Evolutionary conservation across 30 jellyfish, hydroid and myxozoan species (phyloP).

Genomic region (Catostylus mosaicus): DNA sequence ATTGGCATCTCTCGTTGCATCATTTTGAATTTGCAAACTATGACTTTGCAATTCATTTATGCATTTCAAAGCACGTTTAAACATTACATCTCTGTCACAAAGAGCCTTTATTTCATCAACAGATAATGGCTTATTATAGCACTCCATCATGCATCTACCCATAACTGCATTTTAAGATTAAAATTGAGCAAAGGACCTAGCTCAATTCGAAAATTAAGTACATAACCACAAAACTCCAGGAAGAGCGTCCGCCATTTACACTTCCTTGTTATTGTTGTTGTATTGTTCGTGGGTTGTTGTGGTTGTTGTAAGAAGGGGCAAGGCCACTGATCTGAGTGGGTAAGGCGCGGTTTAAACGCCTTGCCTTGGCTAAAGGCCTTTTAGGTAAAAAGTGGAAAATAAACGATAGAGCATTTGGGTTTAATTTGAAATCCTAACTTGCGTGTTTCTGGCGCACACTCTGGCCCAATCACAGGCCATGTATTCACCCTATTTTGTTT

Average conservation of each 20-base stretch:
- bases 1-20: too few relatives aligned
- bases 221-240: background rate
- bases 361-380: too few relatives aligned
- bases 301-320: too few relatives aligned
- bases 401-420: too few relatives aligned
- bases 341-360: too few relatives aligned
- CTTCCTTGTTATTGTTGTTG: background rate
- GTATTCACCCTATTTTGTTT: too few relatives aligned
- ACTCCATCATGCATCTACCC: background rate
- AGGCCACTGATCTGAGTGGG: too few relatives aligned
- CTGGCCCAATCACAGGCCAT: too few relatives aligned
- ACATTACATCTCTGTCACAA: slow-evolving; percentile 22
- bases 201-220: background rate
- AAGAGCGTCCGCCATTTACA: background rate
- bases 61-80: slow-evolving; percentile 40
- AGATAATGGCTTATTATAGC: background rate
- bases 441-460: too few relatives aligned
- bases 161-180: background rate
- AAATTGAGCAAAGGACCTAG: too few relatives aligned
- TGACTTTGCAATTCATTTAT: background rate
- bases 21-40: background rate
- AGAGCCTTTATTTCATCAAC: slow-evolving; percentile 6
- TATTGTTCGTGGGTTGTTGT: background rate
- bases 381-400: too few relatives aligned
- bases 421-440: too few relatives aligned